Base-by-base conservation (phyloP, 2,888 invertebrate genomes). In the Saturnia pavonia region DNA sequence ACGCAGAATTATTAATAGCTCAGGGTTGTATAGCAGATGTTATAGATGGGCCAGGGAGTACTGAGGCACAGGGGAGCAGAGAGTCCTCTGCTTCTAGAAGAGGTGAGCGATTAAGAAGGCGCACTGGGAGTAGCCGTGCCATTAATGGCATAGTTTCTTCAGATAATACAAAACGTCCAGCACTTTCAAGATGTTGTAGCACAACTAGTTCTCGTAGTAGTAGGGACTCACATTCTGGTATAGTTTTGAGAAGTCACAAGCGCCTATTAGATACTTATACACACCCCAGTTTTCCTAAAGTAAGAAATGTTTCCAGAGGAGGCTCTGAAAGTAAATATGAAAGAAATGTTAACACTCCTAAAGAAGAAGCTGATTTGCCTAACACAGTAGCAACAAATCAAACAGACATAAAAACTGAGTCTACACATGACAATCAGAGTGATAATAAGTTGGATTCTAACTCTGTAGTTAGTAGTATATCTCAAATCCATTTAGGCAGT, bases 1-100 rank as follows among this genome's bases (percentile, higher is more conserved):
- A 98, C 89, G 97, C 97, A 12, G 97, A 97, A 87, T 94, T 98
- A 84, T 92, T 98, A 76, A 97, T 97, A 87, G 97, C 97, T 57
- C 97, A 97, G 85, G 96, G 97, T 48, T 96, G 96, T 85, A 95
- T 96, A 86, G 95, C 96, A 69, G 96, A 96, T 86, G 95, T 96
- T 68, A 94, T 93, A 34, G 95, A 95, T 75, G 88, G 89, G 45
- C 75, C 82, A 75, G 78, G 76, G 69, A 82, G 85, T 74, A 91
- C 90, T 78, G 90, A 91, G 71, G 79, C 85, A 70, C 87, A 88
- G 75, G 88, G 92, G 45, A 91, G 94, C 77, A 85, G 94, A 76
- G 94, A 94, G 75, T 92, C 94, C 12, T 93, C 93, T 67, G 85
- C 89, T 40, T 90, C 91, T 43, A 91, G 91, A 77, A 83, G 93